These are phyloP conservation scores for Aphrophora alni DNA, from an alignment of 2,888 invertebrate genomes.

Conservation along the genomic window DNA sequence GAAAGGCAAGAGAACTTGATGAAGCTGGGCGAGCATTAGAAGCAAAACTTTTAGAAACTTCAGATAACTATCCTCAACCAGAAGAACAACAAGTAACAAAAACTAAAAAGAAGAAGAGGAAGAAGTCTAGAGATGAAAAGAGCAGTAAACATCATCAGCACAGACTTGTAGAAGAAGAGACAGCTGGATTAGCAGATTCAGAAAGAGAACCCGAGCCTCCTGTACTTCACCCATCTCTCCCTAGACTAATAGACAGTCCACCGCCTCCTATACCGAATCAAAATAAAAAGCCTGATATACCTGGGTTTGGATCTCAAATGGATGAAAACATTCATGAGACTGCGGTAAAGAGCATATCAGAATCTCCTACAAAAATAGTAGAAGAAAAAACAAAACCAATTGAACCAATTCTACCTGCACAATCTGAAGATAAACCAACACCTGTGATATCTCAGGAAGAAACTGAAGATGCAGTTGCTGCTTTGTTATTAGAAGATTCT, in stretches of 20 bases:
- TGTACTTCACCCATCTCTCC: constrained; percentile 40
- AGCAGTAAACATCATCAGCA: constrained; percentile 56
- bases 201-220: constrained; percentile 45
- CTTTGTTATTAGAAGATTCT: constrained; percentile 79
- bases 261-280: constrained; percentile 43
- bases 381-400: constrained; percentile 63
- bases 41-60: constrained; percentile 77
- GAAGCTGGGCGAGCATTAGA: constrained; percentile 84
- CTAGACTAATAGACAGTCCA: constrained; percentile 48
- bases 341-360: constrained; percentile 80
- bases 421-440: constrained; percentile 57
- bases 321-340: constrained; percentile 78
- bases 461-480: constrained; percentile 91
- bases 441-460: constrained; percentile 86
- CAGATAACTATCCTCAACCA: constrained; percentile 65
- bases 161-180: constrained; percentile 48
- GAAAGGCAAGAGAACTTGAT: constrained; percentile 66
- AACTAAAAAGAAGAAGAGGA: constrained; percentile 87
- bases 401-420: constrained; percentile 66
- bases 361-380: constrained; percentile 56
- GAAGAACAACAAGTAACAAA: constrained; percentile 70
- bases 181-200: constrained; percentile 42
- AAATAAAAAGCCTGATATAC: constrained; percentile 65
- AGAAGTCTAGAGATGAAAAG: constrained; percentile 66
- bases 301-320: constrained; percentile 69